A percentile compares a stretch with the other conserved stretches of the same genome.
These are phyloP conservation scores for Taenioides sp. DNA, from an alignment of 2,797 vertebrate species.

Conservation along the genomic window DNA sequence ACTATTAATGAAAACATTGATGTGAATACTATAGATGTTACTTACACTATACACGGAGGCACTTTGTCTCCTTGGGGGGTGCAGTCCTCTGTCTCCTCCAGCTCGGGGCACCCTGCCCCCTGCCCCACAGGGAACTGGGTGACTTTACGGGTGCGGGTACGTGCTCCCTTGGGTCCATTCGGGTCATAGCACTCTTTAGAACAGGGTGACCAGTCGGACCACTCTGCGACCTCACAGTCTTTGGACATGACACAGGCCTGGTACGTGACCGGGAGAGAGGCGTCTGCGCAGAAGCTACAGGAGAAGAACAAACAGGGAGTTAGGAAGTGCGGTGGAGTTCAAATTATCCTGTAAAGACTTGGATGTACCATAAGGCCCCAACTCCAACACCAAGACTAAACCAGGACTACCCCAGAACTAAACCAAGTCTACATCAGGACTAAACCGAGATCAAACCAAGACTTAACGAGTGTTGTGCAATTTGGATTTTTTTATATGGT, in stretches of 20 bases:
- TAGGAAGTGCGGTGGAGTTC: neutral
- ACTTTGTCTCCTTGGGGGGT: constrained; percentile 79
- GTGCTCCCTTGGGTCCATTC: constrained; percentile 81
- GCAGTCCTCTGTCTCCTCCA: constrained; percentile 88
- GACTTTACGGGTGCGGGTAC: constrained; percentile 81
- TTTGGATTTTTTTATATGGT: too few species aligned
- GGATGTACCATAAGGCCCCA: too few species aligned
- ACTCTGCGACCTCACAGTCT: constrained; percentile 90
- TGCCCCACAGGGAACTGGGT: constrained; percentile 85
- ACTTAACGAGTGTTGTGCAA: too few species aligned
- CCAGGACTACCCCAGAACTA: too few species aligned
- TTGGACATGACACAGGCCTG: constrained; percentile 91
- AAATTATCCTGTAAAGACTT: neutral
- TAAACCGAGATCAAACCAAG: too few species aligned
- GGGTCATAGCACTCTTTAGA: constrained; percentile 87
- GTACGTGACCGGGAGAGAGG: constrained; percentile 86
- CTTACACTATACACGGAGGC: constrained; percentile 87
- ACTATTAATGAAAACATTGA: too few species aligned
- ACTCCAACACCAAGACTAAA: too few species aligned
- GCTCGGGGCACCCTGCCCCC: constrained; percentile 82
- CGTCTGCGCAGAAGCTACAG: constrained; percentile 87
- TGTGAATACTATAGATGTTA: constrained; percentile 17
- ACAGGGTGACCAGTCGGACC: constrained; percentile 90
- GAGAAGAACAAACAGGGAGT: neutral
- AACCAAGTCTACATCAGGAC: too few species aligned